Evolutionary conservation across 2,113 vertebrate species (phyloP), one percentile per base, ranked within the genome.

Genomic region (Austrofundulus limnaeus): DNA sequence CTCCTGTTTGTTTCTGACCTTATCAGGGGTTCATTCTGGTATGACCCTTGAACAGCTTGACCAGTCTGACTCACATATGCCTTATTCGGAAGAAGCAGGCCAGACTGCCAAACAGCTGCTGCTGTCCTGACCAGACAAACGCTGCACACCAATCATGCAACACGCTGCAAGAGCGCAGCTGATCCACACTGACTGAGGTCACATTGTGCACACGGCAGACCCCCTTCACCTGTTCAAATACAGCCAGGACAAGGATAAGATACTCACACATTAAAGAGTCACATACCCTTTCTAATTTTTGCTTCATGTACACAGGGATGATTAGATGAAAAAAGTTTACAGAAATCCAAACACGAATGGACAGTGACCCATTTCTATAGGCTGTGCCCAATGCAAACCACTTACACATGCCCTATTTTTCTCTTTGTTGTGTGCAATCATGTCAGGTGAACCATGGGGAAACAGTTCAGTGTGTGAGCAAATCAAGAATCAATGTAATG

Each of bases 401-500:
- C 83, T 88, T 86, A 85, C 79, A 70, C 67, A 65, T 69, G 79
- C 70, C 69, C 85, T 69, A 83, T 83, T 86, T 87, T 85, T 81
- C 67, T 81, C 58, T 84, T 78, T 72, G 77, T 75, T 82, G 70
- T 75, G 77, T 74, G 79, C 82, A 86, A 85, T 89, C 83, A 76
- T 83, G 79, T 71, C 80, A 83, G 80, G 67, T 87, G 82, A 87
- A 87, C 85, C 84, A 78, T 87, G 73, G 77, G 85, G 70, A 82
- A 89, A 85, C 85, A 80, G 85, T 87, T 88, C 69, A 85, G 80
- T 68, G 80, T 84, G 75, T 87, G 84, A 84, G 83, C 84, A 90
- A 90, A 90, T 88, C 85, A 89, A 87, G 81, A 89, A 89, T 90
- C 85, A 91, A 89, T 90, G 87, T 87, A 88, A 91, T 90, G 85